Base-by-base conservation (phyloP, 2,113 vertebrate genomes). In the Cochlearius cochlearius region DNA sequence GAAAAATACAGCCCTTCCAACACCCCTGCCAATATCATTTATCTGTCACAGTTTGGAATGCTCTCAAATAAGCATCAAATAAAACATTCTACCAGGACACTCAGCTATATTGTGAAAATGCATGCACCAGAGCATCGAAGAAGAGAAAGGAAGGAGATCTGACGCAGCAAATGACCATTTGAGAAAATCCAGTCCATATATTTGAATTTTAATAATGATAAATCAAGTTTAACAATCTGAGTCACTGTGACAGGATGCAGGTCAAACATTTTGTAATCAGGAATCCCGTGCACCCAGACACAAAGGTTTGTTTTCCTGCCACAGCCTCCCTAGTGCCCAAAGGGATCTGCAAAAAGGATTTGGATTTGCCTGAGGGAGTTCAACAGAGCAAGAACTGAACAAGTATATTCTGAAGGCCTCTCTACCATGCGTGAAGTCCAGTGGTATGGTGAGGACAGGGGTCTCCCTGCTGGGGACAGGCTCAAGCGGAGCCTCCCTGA, bases 1-100 rank as follows among this genome's bases (percentile, higher is more conserved):
- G 32, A 76, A 96, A 94, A 95, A 92, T 72, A 81, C 50, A 53
- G 68, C 66, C 74, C 90, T 79, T 88, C 72, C 86, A 79, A 39
- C n/a, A 86, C 26, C 52, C 43, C 55, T 85, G 91, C 82, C 86
- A 96, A 55, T 79, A 87, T 23, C 71, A 36, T 87, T 89, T 92
- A 79, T 86, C 63, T 66, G 62, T 78, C 1, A 2, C 52, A 22
- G 1, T 84, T 86, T 97, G 68, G 88, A 97, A 86, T 32, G 79
- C 26, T 96, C 62, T 94, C 91, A 92, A 59, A 91, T 21, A 92
- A 60, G 30, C 43, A 90, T 64, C 78, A 91, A 36, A 49, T 86
- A 85, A 93, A 95, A 91, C n/a, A 93, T 47, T 76, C 59, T 75
- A 79, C 32, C 45, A 84, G 71, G 80, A 89, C 34, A 68, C 41